These are phyloP conservation scores for Drymodes brunneopygia DNA, from an alignment of 2,113 vertebrate species.

Conservation along the genomic window DNA sequence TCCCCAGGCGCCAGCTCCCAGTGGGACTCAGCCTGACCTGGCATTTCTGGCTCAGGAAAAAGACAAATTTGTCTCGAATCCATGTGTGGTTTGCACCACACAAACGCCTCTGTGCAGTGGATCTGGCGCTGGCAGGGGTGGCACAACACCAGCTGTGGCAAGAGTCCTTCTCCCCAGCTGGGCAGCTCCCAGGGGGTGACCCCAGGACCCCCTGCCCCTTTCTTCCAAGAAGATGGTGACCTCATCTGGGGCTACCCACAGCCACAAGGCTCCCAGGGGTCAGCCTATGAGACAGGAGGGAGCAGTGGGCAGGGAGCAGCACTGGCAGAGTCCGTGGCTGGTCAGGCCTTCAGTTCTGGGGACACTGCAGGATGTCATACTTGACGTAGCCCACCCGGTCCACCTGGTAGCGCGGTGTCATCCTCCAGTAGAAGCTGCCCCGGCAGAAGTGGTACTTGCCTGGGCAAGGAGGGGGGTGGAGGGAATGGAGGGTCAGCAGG, in stretches of 20 bases:
- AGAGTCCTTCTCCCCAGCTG: neutral
- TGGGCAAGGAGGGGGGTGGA: neutral
- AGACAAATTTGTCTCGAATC: neutral
- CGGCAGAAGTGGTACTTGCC: conserved; percentile 57
- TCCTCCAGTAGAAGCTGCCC: conserved; percentile 58
- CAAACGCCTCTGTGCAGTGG: neutral
- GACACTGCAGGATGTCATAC: conserved; percentile 59
- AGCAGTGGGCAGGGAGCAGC: neutral
- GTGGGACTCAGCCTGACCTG: neutral
- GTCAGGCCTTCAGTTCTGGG: neutral
- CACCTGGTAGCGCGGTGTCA: conserved; percentile 33
- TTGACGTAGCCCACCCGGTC: conserved; percentile 48
- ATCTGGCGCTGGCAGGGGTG: neutral
- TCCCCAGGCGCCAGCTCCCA: neutral
- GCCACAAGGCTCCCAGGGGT: neutral
- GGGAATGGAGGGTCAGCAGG: neutral
- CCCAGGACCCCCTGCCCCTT: neutral
- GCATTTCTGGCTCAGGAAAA: neutral
- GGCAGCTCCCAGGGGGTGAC: neutral
- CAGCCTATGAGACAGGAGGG: neutral
- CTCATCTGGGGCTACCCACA: neutral
- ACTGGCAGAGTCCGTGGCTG: accelerated
- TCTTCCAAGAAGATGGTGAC: neutral
- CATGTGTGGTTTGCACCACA: neutral
- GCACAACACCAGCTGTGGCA: neutral